phyloP scores from a whole-genome alignment of 2,797 vertebrate species.

The Pseudomugil gertrudae region DNA sequence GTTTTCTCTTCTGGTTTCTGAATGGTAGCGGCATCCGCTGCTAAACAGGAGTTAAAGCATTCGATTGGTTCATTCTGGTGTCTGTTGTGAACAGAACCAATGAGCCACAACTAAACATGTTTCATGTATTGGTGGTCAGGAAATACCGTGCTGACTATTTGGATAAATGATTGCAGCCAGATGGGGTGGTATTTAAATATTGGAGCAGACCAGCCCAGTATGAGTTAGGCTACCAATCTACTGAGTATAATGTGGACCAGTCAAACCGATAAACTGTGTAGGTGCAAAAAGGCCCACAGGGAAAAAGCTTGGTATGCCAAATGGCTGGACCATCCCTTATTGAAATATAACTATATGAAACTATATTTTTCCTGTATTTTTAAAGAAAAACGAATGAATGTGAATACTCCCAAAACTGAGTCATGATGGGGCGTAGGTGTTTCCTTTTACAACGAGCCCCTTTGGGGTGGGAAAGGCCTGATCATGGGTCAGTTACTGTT shows the following conservation, averaged over 20 bases:
- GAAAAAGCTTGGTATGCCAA: neutral
- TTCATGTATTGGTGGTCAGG: too few species aligned
- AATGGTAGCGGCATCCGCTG: too few species aligned
- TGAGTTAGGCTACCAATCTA: neutral
- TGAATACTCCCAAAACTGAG: slow-evolving; percentile 52
- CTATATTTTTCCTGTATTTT: neutral
- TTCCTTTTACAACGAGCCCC: slow-evolving; percentile 52
- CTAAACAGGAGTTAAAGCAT: too few species aligned
- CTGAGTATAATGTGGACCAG: too few species aligned
- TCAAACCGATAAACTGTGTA: too few species aligned
- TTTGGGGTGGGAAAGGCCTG: slow-evolving; percentile 33
- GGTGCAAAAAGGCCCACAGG: too few species aligned
- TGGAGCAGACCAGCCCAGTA: neutral
- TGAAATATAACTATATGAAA: neutral
- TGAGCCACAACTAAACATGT: too few species aligned
- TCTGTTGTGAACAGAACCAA: too few species aligned
- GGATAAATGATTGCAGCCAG: too few species aligned
- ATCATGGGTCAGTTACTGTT: slow-evolving; percentile 18
- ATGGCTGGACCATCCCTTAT: neutral
- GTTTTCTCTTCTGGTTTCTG: too few species aligned
- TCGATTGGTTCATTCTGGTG: too few species aligned
- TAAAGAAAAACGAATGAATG: slow-evolving; percentile 36
- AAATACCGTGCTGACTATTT: too few species aligned
- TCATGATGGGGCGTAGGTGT: slow-evolving; percentile 52
- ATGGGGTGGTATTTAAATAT: neutral